These are phyloP conservation scores for Ispidina picta DNA, from an alignment of 2,797 vertebrate genomes.

Conservation along the genomic window DNA sequence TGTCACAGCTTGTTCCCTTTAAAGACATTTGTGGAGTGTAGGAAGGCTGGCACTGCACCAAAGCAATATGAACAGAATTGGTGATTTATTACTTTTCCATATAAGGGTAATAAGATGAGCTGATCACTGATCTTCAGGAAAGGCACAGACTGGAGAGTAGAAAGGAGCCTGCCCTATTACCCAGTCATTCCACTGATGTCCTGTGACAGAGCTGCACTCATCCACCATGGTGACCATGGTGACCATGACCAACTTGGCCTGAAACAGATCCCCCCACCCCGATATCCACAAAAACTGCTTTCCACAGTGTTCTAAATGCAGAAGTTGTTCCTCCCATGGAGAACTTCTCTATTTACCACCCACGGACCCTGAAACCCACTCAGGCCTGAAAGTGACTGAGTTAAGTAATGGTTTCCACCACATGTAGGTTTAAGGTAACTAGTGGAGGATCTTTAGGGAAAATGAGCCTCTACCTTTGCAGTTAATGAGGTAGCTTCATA, in stretches of 20 bases:
- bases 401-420: background rate
- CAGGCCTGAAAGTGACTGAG: background rate
- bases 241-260: background rate
- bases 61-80: background rate
- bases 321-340: background rate
- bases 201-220: background rate
- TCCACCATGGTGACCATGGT: background rate
- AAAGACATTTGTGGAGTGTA: background rate
- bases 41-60: conserved; percentile 12
- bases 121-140: background rate
- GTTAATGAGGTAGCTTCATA: background rate
- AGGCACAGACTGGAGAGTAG: background rate
- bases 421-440: background rate
- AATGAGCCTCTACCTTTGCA: background rate
- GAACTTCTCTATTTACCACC: background rate
- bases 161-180: background rate
- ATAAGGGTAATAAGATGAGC: background rate
- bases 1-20: background rate
- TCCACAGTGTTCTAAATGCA: background rate
- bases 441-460: background rate
- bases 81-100: conserved; percentile 19
- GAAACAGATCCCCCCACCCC: background rate
- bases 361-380: background rate
- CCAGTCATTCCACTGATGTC: background rate
- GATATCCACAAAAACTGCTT: background rate